A percentile compares a stretch with the other conserved stretches of the same genome.
These are phyloP conservation scores for Peromyscus californicus DNA, from an alignment of 2,113 vertebrate species.

Conservation along the genomic window DNA sequence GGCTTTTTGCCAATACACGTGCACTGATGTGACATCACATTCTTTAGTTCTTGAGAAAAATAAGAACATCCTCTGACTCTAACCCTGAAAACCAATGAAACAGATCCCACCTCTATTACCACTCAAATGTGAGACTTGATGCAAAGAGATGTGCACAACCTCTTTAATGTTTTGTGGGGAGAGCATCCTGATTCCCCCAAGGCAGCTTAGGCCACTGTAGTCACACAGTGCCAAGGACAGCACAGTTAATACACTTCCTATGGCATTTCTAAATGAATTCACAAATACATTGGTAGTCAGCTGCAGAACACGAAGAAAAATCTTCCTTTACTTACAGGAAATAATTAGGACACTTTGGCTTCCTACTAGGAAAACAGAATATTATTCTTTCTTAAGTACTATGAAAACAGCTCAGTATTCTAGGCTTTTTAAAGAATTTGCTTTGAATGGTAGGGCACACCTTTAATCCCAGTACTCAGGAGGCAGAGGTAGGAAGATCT, in stretches of 20 bases:
- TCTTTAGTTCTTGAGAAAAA: conserved; percentile 43
- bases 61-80: conserved; percentile 18
- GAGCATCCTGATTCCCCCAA: conserved; percentile 34
- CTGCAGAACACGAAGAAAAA: not conserved
- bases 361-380: conserved; percentile 42
- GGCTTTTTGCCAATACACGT: conserved; percentile 48
- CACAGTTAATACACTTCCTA: conserved; percentile 40
- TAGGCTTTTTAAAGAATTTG: conserved; percentile 14
- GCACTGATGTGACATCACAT: conserved; percentile 22
- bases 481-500: not conserved
- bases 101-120: conserved; percentile 37
- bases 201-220: not conserved
- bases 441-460: not conserved
- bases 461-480: not conserved
- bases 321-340: conserved; percentile 56
- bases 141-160: not conserved
- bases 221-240: not conserved
- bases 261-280: conserved; percentile 49
- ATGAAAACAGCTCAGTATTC: conserved; percentile 8
- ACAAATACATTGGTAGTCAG: not conserved
- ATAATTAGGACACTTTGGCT: conserved; percentile 49
- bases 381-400: not conserved
- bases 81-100: conserved; percentile 52
- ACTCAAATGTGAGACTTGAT: conserved; percentile 33
- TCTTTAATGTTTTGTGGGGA: not conserved